Conservation (phyloP, 2,113 vertebrate genomes). For the Coryphaenoides rupestris region DNA sequence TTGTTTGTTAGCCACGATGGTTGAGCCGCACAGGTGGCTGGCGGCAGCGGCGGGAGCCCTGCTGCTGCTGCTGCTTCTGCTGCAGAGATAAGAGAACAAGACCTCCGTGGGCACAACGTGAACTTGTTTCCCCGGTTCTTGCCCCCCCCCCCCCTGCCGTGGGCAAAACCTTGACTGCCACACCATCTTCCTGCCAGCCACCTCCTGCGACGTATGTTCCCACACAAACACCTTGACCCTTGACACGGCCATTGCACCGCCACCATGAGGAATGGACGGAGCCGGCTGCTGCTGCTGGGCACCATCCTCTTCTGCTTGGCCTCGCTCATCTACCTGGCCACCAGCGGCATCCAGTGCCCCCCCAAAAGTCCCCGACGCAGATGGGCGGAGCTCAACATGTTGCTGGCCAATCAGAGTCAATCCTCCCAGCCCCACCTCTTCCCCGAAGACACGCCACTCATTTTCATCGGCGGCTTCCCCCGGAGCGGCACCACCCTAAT, state of each 20-base stretch:
- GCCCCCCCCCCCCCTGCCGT: too few species aligned
- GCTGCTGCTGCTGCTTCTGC: too few species aligned
- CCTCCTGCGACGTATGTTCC: too few species aligned
- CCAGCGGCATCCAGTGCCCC: slow-evolving; percentile 86
- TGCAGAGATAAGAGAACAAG: too few species aligned
- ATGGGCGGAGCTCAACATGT: slow-evolving; percentile 50
- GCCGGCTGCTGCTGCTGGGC: slow-evolving; percentile 76
- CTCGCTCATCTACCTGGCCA: slow-evolving; percentile 87
- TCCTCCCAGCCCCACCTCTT: slow-evolving; percentile 48
- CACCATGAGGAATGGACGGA: slow-evolving; percentile 55
- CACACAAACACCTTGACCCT: too few species aligned
- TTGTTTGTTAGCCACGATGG: too few species aligned
- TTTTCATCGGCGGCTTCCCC: slow-evolving; percentile 91
- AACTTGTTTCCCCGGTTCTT: too few species aligned
- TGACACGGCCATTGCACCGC: neutral
- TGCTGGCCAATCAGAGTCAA: slow-evolving; percentile 44
- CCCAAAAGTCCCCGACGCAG: slow-evolving; percentile 77
- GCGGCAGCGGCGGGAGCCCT: too few species aligned
- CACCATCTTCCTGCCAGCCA: too few species aligned
- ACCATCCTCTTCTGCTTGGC: slow-evolving; percentile 84
- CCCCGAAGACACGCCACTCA: slow-evolving; percentile 87
- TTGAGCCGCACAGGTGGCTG: too few species aligned
- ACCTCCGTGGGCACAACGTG: too few species aligned
- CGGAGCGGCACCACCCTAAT: slow-evolving; percentile 91
- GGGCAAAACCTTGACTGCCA: too few species aligned